Conservation (phyloP, 1,140 invertebrate genomes). For the Potamilus streckersoni region DNA sequence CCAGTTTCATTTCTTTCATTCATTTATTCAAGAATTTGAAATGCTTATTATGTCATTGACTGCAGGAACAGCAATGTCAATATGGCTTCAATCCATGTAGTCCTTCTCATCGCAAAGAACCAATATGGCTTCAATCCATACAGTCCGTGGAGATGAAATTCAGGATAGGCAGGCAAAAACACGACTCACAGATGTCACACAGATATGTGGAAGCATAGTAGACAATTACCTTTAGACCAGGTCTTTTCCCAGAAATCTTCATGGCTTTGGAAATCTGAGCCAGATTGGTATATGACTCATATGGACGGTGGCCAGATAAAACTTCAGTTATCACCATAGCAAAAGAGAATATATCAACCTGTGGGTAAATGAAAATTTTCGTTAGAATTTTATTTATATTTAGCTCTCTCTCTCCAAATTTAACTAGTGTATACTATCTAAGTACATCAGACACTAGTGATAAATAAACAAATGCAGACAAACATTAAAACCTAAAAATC, state of each 20-base stretch:
- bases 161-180: too few species aligned
- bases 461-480: too few species aligned
- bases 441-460: neutral
- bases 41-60: too few species aligned
- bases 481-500: neutral
- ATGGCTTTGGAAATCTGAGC: slow-evolving; percentile 43
- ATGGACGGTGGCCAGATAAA: slow-evolving; percentile 46
- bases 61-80: too few species aligned
- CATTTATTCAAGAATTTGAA: too few species aligned
- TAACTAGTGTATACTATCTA: neutral
- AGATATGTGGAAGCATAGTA: neutral
- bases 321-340: slow-evolving; percentile 57
- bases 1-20: too few species aligned
- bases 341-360: slow-evolving; percentile 61
- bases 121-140: too few species aligned
- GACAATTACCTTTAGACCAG: slow-evolving; percentile 46
- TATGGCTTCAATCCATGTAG: too few species aligned
- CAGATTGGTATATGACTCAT: slow-evolving; percentile 38
- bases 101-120: too few species aligned
- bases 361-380: slow-evolving; percentile 8
- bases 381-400: neutral
- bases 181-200: too few species aligned
- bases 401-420: neutral
- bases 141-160: too few species aligned
- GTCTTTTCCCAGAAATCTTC: slow-evolving; percentile 47